Conservation (phyloP, 2,797 vertebrate species). For the Crocidura indochinensis region DNA sequence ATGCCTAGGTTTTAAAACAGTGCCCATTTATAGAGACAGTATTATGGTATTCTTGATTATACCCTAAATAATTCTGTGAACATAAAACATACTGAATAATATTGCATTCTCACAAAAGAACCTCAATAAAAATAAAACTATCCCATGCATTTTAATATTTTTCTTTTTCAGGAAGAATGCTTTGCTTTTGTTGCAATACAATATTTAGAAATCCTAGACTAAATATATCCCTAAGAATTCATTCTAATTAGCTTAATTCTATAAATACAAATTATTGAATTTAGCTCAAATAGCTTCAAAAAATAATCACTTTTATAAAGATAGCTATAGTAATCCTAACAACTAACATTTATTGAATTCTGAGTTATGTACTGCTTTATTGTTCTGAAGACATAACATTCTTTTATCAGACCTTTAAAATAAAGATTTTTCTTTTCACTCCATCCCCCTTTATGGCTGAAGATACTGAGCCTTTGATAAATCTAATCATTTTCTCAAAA, state of each 20-base stretch:
- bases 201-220: constrained; percentile 56
- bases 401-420: constrained; percentile 25
- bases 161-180: constrained; percentile 69
- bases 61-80: constrained; percentile 85
- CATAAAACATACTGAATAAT: constrained; percentile 81
- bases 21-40: constrained; percentile 82
- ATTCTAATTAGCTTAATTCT: constrained; percentile 55
- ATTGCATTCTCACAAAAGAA: constrained; percentile 82
- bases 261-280: constrained; percentile 61
- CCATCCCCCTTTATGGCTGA: constrained; percentile 6
- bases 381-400: constrained; percentile 5
- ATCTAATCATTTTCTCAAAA: constrained; percentile 27
- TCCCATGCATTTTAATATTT: constrained; percentile 73
- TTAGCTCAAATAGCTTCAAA: constrained; percentile 55
- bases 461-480: constrained; percentile 17
- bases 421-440: not conserved
- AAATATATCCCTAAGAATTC: constrained; percentile 60
- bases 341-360: constrained; percentile 35
- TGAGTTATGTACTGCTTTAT: not conserved
- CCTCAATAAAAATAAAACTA: constrained; percentile 77
- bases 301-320: constrained; percentile 46
- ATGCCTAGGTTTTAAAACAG: constrained; percentile 86
- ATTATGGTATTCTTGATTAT: constrained; percentile 84
- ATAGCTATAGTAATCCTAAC: constrained; percentile 37
- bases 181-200: constrained; percentile 69